Conservation (phyloP, 2,888 invertebrate genomes). For the Brenthis ino region DNA sequence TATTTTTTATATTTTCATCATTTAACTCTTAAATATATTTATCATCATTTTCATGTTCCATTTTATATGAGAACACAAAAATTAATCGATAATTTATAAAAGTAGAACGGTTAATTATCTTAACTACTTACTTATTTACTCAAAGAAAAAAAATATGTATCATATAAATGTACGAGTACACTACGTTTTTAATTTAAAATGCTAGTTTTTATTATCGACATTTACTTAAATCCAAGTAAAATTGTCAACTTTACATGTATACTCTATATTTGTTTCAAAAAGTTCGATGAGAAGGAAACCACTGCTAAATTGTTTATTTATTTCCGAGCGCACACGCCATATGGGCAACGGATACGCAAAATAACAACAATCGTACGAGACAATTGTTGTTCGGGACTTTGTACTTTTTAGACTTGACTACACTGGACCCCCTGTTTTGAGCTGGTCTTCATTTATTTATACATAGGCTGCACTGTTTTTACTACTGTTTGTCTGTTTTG, state of each 20-base stretch:
- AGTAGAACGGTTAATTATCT: too few species aligned
- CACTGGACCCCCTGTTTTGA: slow-evolving; percentile 37
- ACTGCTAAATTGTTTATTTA: slow-evolving; percentile 53
- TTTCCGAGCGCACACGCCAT: slow-evolving; percentile 71
- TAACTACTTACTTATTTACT: too few species aligned
- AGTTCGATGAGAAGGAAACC: slow-evolving; percentile 36
- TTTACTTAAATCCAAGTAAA: not conserved
- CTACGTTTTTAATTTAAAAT: too few species aligned
- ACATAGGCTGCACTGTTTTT: slow-evolving; percentile 25
- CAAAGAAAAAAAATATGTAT: too few species aligned
- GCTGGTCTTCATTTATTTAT: slow-evolving; percentile 49
- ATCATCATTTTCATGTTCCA: too few species aligned
- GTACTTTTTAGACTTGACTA: slow-evolving; percentile 46
- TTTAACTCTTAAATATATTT: too few species aligned
- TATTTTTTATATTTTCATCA: too few species aligned
- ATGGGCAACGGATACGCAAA: slow-evolving; percentile 72
- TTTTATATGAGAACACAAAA: too few species aligned
- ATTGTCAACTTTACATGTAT: slow-evolving; percentile 5
- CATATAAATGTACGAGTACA: too few species aligned
- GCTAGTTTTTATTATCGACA: too few species aligned
- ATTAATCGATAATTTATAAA: too few species aligned
- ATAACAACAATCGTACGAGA: slow-evolving; percentile 67
- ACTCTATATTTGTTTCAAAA: slow-evolving; percentile 5
- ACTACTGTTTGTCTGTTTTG: slow-evolving; percentile 13
- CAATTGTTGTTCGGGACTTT: slow-evolving; percentile 67